Percentiles rank a stretch among this genome's conserved stretches.
phyloP scores from a whole-genome alignment of 2,888 invertebrate species.

The Hanleya hanleyi region DNA sequence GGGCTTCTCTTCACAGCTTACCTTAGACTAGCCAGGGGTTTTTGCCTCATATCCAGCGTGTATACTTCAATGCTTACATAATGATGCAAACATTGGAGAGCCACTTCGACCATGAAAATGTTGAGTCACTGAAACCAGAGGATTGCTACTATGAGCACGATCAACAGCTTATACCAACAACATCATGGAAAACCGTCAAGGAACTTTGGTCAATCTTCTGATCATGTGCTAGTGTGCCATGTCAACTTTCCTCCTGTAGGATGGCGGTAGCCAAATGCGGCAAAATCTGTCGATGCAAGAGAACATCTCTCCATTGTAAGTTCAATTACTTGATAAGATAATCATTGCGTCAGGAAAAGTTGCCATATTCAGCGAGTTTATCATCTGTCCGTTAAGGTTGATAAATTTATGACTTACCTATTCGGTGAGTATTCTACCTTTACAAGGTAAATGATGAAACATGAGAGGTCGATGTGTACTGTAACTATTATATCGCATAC shows the following conservation, averaged over 20 bases:
- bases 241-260: neutral
- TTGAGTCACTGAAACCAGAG: conserved; percentile 1
- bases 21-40: conserved; percentile 14
- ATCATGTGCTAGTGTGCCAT: neutral
- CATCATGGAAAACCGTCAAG: neutral
- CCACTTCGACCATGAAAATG: neutral
- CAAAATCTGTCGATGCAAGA: conserved; percentile 1
- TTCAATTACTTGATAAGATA: neutral
- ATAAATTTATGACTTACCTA: neutral
- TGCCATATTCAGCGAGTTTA: too few relatives aligned
- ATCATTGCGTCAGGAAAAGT: neutral
- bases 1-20: conserved; percentile 11
- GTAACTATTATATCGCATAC: too few relatives aligned
- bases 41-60: conserved; percentile 15
- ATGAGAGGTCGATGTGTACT: too few relatives aligned
- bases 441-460: neutral
- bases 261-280: neutral
- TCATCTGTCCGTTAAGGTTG: neutral
- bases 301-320: neutral
- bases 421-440: neutral
- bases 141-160: neutral
- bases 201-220: conserved; percentile 2
- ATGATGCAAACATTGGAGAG: conserved; percentile 14
- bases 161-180: neutral
- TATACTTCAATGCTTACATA: conserved; percentile 8